Conservation (phyloP, 2,113 vertebrate genomes). For the Solea senegalensis region DNA sequence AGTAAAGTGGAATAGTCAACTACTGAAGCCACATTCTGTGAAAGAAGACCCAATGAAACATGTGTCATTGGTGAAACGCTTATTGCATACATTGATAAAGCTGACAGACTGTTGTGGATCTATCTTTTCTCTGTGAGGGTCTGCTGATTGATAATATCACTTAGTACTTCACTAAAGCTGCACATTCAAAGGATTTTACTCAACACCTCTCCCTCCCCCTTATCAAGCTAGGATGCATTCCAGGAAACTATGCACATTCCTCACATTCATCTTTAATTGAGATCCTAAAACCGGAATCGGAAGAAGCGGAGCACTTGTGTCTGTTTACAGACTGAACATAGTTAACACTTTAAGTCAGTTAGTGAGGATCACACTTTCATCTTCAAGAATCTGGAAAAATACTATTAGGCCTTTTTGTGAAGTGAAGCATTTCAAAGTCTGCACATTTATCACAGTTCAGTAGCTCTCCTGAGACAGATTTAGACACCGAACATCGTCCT, state of each 20-base stretch:
- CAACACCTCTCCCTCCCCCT: constrained; percentile 20
- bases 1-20: not conserved
- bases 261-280: constrained; percentile 66
- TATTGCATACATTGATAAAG: not conserved
- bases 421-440: constrained; percentile 18
- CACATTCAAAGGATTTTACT: constrained; percentile 11
- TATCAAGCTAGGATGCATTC: constrained; percentile 23
- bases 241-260: constrained; percentile 72
- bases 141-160: not conserved
- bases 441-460: not conserved
- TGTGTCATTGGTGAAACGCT: not conserved
- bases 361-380: constrained; percentile 20
- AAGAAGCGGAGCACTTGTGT: constrained; percentile 18
- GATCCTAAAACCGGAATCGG: constrained; percentile 18
- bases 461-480: constrained; percentile 17
- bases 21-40: not conserved
- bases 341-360: constrained; percentile 16
- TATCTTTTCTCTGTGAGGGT: not conserved
- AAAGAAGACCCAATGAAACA: not conserved
- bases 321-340: constrained; percentile 8
- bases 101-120: not conserved
- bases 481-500: not conserved
- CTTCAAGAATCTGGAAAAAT: constrained; percentile 52
- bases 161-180: not conserved
- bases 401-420: constrained; percentile 13